Evolutionary conservation across 1,140 invertebrate genomes (phyloP).

Genomic region (Ceratina calcarata): DNA sequence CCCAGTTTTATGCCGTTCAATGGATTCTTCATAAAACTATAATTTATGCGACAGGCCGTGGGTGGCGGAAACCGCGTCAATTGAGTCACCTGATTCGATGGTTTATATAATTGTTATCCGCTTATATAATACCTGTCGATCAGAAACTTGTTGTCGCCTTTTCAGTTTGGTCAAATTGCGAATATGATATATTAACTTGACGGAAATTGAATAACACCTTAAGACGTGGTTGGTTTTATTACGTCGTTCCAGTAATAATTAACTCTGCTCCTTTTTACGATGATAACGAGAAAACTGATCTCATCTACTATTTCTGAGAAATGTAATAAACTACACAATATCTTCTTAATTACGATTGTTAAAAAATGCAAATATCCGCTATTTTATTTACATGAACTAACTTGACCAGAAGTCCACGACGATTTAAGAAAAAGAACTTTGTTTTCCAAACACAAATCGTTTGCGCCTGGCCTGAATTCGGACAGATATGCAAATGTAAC

Average conservation of each 20-base stretch:
- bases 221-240: too few relatives aligned
- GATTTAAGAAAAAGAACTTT: background rate
- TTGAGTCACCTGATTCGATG: constrained; percentile 49
- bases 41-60: constrained; percentile 28
- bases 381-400: too few relatives aligned
- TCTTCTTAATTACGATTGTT: too few relatives aligned
- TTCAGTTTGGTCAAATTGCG: background rate
- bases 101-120: constrained; percentile 35
- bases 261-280: too few relatives aligned
- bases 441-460: background rate
- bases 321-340: too few relatives aligned
- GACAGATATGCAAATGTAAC: constrained; percentile 4
- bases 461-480: background rate
- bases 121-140: background rate
- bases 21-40: constrained; percentile 34
- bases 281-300: too few relatives aligned
- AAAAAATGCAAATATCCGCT: too few relatives aligned
- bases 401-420: background rate
- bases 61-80: constrained; percentile 38
- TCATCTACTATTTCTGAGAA: too few relatives aligned
- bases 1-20: background rate
- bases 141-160: background rate
- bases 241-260: too few relatives aligned
- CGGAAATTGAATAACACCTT: too few relatives aligned
- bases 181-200: too few relatives aligned